Percentiles rank a stretch among this genome's conserved stretches.
phyloP scores from a whole-genome alignment of 1,140 invertebrate genomes.

The Bradynema listronoti region DNA sequence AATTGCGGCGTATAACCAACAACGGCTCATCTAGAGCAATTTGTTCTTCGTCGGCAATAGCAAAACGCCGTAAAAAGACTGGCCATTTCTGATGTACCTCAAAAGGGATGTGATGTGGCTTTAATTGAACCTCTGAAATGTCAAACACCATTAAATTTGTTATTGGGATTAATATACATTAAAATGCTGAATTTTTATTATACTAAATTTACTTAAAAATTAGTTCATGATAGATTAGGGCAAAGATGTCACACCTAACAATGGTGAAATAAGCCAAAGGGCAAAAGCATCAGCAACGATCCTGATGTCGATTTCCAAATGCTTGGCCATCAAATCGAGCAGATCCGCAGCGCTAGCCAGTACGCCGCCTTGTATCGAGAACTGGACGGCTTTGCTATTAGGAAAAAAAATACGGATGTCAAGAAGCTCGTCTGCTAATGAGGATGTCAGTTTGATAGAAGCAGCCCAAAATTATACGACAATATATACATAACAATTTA shows the following conservation, averaged over 20 bases:
- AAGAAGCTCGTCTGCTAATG: conserved; percentile 15
- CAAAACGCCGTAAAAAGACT: conserved; percentile 36
- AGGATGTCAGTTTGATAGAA: too few species aligned
- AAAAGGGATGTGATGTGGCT: conserved; percentile 40
- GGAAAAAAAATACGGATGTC: conserved; percentile 46
- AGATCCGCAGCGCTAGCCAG: conserved; percentile 23
- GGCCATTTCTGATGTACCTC: conserved; percentile 39
- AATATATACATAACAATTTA: too few species aligned
- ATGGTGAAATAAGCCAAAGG: conserved; percentile 40
- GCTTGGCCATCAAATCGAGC: conserved; percentile 34
- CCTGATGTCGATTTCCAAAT: conserved; percentile 32
- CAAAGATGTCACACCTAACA: conserved; percentile 22
- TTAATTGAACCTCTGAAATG: conserved; percentile 37
- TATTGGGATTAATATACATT: not conserved
- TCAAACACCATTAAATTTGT: conserved; percentile 2
- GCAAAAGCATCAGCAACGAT: conserved; percentile 36
- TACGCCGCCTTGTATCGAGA: conserved; percentile 31
- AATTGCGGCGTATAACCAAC: conserved; percentile 38
- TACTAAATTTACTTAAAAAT: conserved; percentile 16
- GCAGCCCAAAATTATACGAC: too few species aligned
- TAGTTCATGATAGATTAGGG: not conserved
- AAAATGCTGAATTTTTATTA: not conserved
- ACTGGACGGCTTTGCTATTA: conserved; percentile 39
- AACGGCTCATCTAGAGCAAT: conserved; percentile 41
- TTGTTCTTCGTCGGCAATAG: conserved; percentile 33